phyloP scores from a whole-genome alignment of 2,113 vertebrate species.

The Barbus barbus region DNA sequence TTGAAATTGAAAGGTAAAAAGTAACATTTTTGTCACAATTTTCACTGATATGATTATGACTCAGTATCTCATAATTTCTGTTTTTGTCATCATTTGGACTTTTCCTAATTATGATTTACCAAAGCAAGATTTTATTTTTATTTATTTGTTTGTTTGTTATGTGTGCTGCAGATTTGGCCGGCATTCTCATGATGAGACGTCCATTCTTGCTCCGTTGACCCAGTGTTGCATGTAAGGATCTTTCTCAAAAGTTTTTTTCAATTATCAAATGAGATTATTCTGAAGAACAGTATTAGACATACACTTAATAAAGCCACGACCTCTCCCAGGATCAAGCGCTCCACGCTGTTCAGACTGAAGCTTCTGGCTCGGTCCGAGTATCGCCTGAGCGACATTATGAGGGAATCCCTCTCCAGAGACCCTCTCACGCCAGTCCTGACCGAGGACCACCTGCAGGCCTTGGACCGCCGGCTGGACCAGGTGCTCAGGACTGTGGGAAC shows the following conservation, averaged over 20 bases:
- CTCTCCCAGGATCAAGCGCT: slow-evolving; percentile 84
- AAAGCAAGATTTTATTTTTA: neutral
- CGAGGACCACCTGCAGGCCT: slow-evolving; percentile 85
- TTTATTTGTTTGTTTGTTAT: no score
- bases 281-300: no score
- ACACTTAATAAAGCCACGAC: no score
- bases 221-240: slow-evolving; percentile 94
- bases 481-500: slow-evolving; percentile 76
- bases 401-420: slow-evolving; percentile 87
- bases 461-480: slow-evolving; percentile 85
- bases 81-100: neutral
- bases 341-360: slow-evolving; percentile 81
- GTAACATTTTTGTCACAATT: no score
- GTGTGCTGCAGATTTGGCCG: slow-evolving; percentile 84
- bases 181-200: slow-evolving; percentile 86
- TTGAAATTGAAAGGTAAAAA: no score
- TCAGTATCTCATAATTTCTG: neutral
- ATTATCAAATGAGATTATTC: no score
- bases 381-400: slow-evolving; percentile 88
- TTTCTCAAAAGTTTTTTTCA: neutral
- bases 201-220: slow-evolving; percentile 89
- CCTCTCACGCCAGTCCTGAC: slow-evolving; percentile 81
- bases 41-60: neutral
- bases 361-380: slow-evolving; percentile 79
- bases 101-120: neutral